Base-by-base conservation (phyloP, 1,140 invertebrate species). In the Heliconius congener region DNA sequence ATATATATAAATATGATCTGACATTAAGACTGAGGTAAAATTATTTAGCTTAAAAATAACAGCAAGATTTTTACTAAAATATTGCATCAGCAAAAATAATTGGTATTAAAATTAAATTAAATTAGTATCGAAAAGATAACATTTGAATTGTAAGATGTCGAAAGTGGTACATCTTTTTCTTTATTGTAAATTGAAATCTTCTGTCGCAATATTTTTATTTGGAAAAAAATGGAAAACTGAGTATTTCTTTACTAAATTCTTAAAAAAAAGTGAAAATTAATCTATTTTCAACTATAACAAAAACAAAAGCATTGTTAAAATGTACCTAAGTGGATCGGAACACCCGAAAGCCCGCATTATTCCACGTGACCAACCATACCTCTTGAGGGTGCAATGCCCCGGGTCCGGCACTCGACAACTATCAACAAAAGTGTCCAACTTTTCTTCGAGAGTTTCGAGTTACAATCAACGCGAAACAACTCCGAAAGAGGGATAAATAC, bases 401-500 rank as follows among this genome's bases (percentile, higher is more conserved):
- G 60, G 60, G 60, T 66, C 60, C 60, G 60, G n/a, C 50, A 71
- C 78, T 76, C 60, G 66, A 77, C 72, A 74, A 81, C 75, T 74
- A 81, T 74, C 46, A 74, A 77, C 71, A 46, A 60, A 73, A 77
- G 39, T 74, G 60, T 74, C 42, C 71, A 77, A 80, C 50, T 80
- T 80, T 77, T 70, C 73, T 75, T 76, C 42, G 42, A 60, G 74
- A 76, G 66, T 72, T 80, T 66, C 71, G 55, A 77, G 60, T 57
- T 55, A 79, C 73, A 74, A 81, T 78, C 76, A 76, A 78, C 76
- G 80, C 73, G 76, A 73, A 75, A 78, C 77, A 78, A 81, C 39
- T 78, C 60, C 52, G 70, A 18, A 55, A 34, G 73, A 70, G 77
- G 37, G 73, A 78, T 77, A 81, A 81, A 81, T 78, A 81, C 80